These are phyloP conservation scores for Pammene aurita DNA, from an alignment of 2,888 invertebrate species.

Conservation along the genomic window DNA sequence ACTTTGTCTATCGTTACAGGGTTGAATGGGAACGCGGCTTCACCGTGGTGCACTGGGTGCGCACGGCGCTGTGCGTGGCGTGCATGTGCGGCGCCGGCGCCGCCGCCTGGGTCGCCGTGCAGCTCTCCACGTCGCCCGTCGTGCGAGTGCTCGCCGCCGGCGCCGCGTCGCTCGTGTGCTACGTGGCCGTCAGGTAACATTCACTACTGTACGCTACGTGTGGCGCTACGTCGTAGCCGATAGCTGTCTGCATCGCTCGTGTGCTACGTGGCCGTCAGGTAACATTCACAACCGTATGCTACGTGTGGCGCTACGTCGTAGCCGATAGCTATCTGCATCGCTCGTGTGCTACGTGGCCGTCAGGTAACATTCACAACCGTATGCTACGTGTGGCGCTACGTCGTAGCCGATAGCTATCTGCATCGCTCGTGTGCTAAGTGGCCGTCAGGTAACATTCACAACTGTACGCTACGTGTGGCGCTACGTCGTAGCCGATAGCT, in stretches of 20 bases:
- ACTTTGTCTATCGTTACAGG: conserved; percentile 56
- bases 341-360: too few species aligned
- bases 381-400: too few species aligned
- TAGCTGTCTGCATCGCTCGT: neutral
- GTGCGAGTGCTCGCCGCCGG: conserved; percentile 92
- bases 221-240: neutral
- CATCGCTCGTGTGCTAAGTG: too few species aligned
- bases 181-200: conserved; percentile 89
- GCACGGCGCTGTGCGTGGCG: conserved; percentile 90
- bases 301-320: too few species aligned
- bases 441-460: too few species aligned
- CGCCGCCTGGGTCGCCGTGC: conserved; percentile 91
- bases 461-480: too few species aligned
- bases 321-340: too few species aligned
- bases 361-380: too few species aligned
- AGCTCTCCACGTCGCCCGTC: conserved; percentile 89
- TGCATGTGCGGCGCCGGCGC: conserved; percentile 90
- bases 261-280: conserved; percentile 75
- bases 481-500: too few species aligned
- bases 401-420: too few species aligned
- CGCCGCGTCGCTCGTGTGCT: conserved; percentile 90
- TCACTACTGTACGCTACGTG: neutral
- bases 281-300: conserved; percentile 49
- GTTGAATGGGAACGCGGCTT: conserved; percentile 93
- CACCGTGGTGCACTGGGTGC: conserved; percentile 92